Evolutionary conservation across 1,140 invertebrate genomes (phyloP), one percentile per base, ranked within the genome.

Genomic region (Calliphora vicina): DNA sequence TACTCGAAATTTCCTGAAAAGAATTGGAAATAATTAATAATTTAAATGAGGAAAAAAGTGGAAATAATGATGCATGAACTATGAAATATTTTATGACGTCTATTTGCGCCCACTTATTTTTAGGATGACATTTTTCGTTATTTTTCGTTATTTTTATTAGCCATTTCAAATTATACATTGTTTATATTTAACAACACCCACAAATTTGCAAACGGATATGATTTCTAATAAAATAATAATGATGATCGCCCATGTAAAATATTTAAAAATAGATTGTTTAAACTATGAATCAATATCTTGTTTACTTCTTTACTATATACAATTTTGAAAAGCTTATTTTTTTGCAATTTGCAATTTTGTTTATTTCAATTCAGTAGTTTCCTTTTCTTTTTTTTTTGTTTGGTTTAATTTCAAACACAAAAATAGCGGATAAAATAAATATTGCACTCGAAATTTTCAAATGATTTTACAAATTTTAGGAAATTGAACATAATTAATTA

Each of bases 1-100:
- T 94, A 86, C 95, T 93, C 89, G 96, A 96, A 91, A 96, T 93
- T 86, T 96, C 86, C 87, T 89, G 84, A 86, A 87, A 89, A 67
- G 73, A 85, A 84, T 35, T 23, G 17, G 15, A 61, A 23, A 20
- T 67, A 67, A 67, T 67, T 67, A 23, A 35, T 8, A 35, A 15
- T 17, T 50, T 50, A 50, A 50, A 50, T 50, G 12, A 3, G 45
- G 10, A 50, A 50, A 50, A 17, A 50, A 50, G 12, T 4, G 43
- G 10, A 45, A 50, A 50, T 50, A 50, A 50, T 50, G 17, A 50
- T 50, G 45, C 45, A 50, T 50, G 45, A 6, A 15, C 12, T 6
- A 12, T 50, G 45, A 50, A 50, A 17, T 35, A 35, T 50, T 50
- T 50, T 50, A 50, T 50, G 45, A 50, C 45, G 45, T 50, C 15